A percentile compares a stretch with the other conserved stretches of the same genome.
Evolutionary conservation across 2,113 vertebrate genomes (phyloP).

Genomic region (Apteryx mantelli): DNA sequence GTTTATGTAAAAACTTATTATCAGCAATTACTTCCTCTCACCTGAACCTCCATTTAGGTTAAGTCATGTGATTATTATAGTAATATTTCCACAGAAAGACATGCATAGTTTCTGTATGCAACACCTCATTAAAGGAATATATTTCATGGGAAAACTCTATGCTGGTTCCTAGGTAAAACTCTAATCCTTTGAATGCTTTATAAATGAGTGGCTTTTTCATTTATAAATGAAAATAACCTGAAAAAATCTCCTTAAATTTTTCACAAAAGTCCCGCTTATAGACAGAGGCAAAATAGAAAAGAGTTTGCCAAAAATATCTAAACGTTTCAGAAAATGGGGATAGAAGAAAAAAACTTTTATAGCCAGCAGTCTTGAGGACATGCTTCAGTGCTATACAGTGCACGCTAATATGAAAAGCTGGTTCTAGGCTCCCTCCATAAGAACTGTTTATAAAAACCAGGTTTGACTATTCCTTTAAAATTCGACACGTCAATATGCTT

Average conservation of each 20-base stretch:
- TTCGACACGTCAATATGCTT: rapidly evolving
- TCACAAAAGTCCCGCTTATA: background rate
- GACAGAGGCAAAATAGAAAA: background rate
- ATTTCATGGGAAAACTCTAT: background rate
- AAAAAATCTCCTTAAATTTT: background rate
- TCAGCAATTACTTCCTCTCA: background rate
- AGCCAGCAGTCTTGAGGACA: background rate
- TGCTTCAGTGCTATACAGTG: background rate
- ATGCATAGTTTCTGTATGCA: background rate
- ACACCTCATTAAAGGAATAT: background rate
- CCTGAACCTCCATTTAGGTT: background rate
- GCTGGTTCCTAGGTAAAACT: background rate
- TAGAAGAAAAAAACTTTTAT: background rate
- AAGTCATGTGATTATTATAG: background rate
- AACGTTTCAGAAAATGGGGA: background rate
- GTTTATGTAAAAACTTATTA: background rate
- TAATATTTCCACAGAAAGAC: background rate
- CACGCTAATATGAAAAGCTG: background rate
- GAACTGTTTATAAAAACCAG: background rate
- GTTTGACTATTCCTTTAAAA: background rate
- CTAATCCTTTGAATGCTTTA: background rate
- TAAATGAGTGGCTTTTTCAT: background rate
- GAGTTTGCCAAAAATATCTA: background rate
- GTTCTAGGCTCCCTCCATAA: background rate
- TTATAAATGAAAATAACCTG: background rate